These are phyloP conservation scores for Manis pentadactyla DNA, from an alignment of 2,797 vertebrate genomes.

Conservation along the genomic window DNA sequence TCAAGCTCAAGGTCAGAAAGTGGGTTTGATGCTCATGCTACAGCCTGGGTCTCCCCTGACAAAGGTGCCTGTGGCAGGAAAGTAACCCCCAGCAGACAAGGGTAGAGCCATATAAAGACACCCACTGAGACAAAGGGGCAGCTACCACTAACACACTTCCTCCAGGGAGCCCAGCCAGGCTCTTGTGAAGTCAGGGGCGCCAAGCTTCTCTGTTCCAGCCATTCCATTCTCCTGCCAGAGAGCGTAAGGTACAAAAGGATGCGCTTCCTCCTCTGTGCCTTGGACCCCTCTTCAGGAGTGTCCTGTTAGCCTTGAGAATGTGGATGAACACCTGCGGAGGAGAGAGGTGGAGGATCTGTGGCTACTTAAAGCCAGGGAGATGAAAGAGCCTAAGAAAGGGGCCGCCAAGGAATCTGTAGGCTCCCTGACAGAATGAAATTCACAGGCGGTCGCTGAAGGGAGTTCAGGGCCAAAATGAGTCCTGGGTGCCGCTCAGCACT, in stretches of 20 bases:
- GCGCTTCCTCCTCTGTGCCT: background rate
- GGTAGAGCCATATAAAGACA: background rate
- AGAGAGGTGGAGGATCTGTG: background rate
- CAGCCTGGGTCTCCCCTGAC: background rate
- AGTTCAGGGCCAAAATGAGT: background rate
- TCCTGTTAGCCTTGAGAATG: background rate
- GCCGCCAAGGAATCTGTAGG: background rate
- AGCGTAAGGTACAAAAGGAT: background rate
- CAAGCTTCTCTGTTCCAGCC: background rate
- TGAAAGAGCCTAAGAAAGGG: background rate
- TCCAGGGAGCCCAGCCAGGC: background rate
- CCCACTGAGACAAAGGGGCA: rapidly evolving
- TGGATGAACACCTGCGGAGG: background rate
- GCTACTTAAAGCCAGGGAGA: background rate
- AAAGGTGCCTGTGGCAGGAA: background rate
- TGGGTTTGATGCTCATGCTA: background rate
- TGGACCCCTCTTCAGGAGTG: background rate
- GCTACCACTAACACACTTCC: no score
- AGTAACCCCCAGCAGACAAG: background rate
- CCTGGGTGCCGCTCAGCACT: rapidly evolving
- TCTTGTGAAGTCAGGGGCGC: background rate
- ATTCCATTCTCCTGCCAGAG: background rate
- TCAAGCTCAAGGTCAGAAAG: background rate
- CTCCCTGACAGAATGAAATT: background rate
- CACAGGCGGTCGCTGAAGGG: background rate